Conservation (phyloP, 2,113 vertebrate species). For the Terrapene triunguis region DNA sequence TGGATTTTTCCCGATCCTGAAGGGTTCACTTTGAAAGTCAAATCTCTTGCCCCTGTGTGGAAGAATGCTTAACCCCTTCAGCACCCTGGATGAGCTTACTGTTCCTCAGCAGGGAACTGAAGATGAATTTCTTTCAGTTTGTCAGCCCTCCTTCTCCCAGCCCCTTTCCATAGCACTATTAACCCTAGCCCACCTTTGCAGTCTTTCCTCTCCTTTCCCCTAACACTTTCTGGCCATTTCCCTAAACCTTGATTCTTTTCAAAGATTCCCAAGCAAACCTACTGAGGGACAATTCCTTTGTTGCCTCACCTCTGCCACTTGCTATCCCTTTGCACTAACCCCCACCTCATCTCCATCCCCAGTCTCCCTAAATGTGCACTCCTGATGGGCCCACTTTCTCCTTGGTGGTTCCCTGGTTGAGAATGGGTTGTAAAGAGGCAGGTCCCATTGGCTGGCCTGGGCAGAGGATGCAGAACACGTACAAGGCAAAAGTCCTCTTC, state of each 20-base stretch:
- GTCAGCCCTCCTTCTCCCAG: not conserved
- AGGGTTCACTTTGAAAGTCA: slow-evolving; percentile 69
- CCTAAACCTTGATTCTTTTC: not conserved
- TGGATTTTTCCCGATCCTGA: slow-evolving; percentile 43
- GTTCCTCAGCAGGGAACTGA: not conserved
- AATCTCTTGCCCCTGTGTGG: not conserved
- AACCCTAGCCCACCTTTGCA: too few species aligned
- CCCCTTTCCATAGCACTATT: not conserved
- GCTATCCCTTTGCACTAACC: not conserved
- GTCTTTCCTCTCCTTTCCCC: not conserved
- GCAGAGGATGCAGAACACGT: not conserved
- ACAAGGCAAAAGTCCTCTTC: not conserved
- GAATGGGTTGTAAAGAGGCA: not conserved
- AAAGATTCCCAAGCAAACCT: not conserved
- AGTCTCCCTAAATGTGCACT: not conserved
- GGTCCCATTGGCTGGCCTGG: not conserved
- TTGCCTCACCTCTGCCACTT: not conserved
- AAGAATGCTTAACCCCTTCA: not conserved
- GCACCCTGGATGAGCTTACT: not conserved
- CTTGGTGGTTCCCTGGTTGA: not conserved
- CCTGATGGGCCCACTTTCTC: not conserved
- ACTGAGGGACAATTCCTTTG: not conserved
- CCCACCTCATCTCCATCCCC: not conserved
- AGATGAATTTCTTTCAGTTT: not conserved
- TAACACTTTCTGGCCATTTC: not conserved